Evolutionary conservation across 2,113 vertebrate species (phyloP), one percentile per base, ranked within the genome.

Genomic region (Danio rerio): DNA sequence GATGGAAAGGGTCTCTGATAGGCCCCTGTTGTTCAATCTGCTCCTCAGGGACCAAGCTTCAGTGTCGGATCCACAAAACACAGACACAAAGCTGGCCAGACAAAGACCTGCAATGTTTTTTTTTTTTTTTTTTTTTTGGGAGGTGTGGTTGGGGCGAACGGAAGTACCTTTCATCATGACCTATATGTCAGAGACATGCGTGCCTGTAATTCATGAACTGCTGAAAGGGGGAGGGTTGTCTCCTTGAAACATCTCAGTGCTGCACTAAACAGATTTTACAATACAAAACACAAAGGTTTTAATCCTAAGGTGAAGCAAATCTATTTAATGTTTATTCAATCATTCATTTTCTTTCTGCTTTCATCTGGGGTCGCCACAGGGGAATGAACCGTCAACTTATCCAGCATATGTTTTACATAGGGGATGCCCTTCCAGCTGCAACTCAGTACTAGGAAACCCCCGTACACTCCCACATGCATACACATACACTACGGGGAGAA

Each of bases 161-260:
- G 31, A 78, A 76, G 55, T 59, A 65, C 49, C 72, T 80, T 65
- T 50, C 45, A 69, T 47, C 59, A 69, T 78, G 81, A 83, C 63
- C 85, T 80, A 84, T 47, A 84, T 85, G 71, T 87, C 53, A 78
- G 42, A 18, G 16, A 50, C 12, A 55, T 40, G 58, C 61, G 45
- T 49, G 58, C 43, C 18, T 68, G n/a, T 73, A 56, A 55, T 79
- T 79, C 66, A 69, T 70, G 73, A 50, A 21, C 45, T 61, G 59
- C 31, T 55, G 66, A n/a, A n/a, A n/a, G n/a, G n/a, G n/a, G n/a
- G n/a, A n/a, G n/a, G 12, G 31, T 31, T 31, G 1, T 31, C 31
- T 31, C 31, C 31, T 31, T 3, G 1, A 31, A 31, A 31, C n/a
- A 16, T 61, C 9, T 49, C 55, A 69, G n/a, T 47, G 43, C 42